Evolutionary conservation across 2,113 vertebrate genomes (phyloP).

Genomic region (Maccullochella peelii): DNA sequence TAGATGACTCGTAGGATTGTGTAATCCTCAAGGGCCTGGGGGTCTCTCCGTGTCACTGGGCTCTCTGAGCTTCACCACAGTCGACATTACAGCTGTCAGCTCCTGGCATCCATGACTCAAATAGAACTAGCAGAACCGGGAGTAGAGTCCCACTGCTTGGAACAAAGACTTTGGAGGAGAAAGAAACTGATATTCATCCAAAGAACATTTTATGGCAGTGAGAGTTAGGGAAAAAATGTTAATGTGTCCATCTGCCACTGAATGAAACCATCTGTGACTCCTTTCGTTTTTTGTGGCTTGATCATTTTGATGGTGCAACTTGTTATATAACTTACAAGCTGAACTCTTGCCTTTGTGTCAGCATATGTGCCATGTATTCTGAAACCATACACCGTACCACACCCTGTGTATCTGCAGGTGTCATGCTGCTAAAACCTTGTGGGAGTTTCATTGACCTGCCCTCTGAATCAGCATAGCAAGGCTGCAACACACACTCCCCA

Average conservation of each 20-base stretch:
- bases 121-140: slow-evolving; percentile 23
- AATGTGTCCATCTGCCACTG: slow-evolving; percentile 56
- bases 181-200: slow-evolving; percentile 35
- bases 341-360: slow-evolving; percentile 18
- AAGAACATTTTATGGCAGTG: slow-evolving; percentile 55
- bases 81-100: slow-evolving; percentile 49
- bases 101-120: slow-evolving; percentile 35
- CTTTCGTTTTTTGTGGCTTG: slow-evolving; percentile 27
- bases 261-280: slow-evolving; percentile 66
- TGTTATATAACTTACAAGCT: slow-evolving; percentile 31
- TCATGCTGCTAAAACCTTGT: slow-evolving; percentile 40
- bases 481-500: slow-evolving; percentile 12
- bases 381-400: slow-evolving; percentile 60
- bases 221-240: slow-evolving; percentile 27
- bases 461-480: slow-evolving; percentile 52
- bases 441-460: slow-evolving; percentile 40
- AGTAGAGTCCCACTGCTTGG: slow-evolving; percentile 10
- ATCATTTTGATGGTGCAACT: slow-evolving; percentile 21
- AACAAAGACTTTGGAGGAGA: slow-evolving; percentile 18
- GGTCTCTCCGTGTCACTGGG: slow-evolving; percentile 51
- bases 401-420: slow-evolving; percentile 42
- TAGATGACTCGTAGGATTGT: slow-evolving; percentile 60
- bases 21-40: slow-evolving; percentile 54
- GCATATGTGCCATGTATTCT: slow-evolving; percentile 37
- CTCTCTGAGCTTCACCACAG: slow-evolving; percentile 25